phyloP scores from a whole-genome alignment of 1,140 invertebrate genomes.

The Lordiphosa collinella region DNA sequence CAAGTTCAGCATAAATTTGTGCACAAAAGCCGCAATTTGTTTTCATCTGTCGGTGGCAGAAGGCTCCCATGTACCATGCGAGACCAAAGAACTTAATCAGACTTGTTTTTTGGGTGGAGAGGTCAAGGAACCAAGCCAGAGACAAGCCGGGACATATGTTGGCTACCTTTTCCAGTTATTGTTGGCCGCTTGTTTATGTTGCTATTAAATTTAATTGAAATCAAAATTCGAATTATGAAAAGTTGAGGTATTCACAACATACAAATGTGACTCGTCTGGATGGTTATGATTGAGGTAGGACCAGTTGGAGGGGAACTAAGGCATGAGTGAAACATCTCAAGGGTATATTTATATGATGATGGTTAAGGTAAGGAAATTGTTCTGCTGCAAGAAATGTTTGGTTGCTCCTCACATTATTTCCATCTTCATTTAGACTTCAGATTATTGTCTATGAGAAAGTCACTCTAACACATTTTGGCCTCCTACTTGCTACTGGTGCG shows the following conservation, averaged over 20 bases:
- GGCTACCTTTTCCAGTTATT: conserved; percentile 28
- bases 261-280: conserved; percentile 3
- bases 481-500: no score
- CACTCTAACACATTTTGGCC: no score
- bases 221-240: conserved; percentile 63
- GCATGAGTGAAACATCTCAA: not conserved
- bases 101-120: conserved; percentile 19
- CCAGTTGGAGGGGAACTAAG: not conserved
- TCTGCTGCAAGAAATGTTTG: no score
- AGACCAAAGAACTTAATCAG: conserved; percentile 70
- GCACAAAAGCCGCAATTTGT: conserved; percentile 77
- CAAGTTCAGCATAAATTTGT: conserved; percentile 74
- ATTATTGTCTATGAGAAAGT: no score
- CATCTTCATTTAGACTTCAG: no score
- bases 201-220: conserved; percentile 78
- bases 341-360: not conserved
- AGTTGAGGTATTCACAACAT: conserved; percentile 13
- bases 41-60: conserved; percentile 58
- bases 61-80: conserved; percentile 22
- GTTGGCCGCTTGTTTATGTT: conserved; percentile 55
- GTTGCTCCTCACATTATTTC: no score
- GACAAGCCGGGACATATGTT: conserved; percentile 17
- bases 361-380: no score
- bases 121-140: conserved; percentile 62
- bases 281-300: conserved; percentile 24